A percentile compares a stretch with the other conserved stretches of the same genome.
Conservation (phyloP, 1,140 invertebrate genomes). For the Stratiolaelaps scimitus region DNA sequence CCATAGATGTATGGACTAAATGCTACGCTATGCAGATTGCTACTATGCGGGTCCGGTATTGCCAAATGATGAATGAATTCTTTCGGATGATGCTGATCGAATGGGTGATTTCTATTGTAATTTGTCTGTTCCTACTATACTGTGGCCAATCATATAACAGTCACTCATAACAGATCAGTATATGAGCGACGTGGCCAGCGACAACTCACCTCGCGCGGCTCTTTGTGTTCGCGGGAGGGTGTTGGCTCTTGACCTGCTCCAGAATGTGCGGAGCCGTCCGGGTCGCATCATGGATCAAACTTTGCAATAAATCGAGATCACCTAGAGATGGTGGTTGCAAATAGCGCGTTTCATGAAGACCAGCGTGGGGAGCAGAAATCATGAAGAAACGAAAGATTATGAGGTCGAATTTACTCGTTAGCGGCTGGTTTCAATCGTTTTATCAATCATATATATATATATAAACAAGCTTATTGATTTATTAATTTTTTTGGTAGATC, state of each 20-base stretch:
- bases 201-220: conserved; percentile 33
- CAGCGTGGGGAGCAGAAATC: not conserved
- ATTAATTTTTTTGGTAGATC: too few relatives aligned
- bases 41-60: too few relatives aligned
- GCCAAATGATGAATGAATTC: too few relatives aligned
- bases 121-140: conserved; percentile 26
- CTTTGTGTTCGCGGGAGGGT: conserved; percentile 30
- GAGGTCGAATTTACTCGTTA: conserved; percentile 10
- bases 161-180: conserved; percentile 14
- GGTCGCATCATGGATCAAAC: conserved; percentile 61
- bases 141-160: conserved; percentile 15
- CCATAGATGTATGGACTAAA: too few relatives aligned
- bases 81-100: conserved; percentile 10
- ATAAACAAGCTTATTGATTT: too few relatives aligned
- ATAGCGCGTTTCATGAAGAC: not conserved
- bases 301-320: conserved; percentile 66
- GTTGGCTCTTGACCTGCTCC: conserved; percentile 25
- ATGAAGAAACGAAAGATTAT: not conserved
- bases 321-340: conserved; percentile 45
- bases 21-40: too few relatives aligned
- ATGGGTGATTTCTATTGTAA: conserved; percentile 19
- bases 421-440: too few relatives aligned
- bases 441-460: too few relatives aligned
- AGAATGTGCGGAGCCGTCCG: conserved; percentile 28
- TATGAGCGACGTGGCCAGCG: not conserved